Evolutionary conservation across 2,888 invertebrate species (phyloP), one percentile per base, ranked within the genome.

Genomic region (Megalurothrips usitatus): DNA sequence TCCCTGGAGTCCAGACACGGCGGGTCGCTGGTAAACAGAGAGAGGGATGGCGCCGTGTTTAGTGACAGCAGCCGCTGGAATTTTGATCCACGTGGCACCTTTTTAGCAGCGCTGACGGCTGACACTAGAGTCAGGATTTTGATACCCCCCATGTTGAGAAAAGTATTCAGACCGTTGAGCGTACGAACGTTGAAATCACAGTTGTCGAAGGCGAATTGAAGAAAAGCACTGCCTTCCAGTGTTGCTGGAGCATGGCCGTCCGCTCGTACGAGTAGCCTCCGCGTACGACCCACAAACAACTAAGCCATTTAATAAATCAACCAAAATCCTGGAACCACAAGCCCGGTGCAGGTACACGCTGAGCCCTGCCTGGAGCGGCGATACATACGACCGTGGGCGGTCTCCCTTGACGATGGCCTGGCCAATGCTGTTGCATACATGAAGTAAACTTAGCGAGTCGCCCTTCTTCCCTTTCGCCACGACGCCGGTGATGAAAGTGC

Each of bases 341-440:
- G n/a, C 63, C 48, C 79, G n/a, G 75, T 81, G 81, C 34, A 82
- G 28, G 47, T 80, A 80, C 19, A 34, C 79, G 23, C 78, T 26
- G 12, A 81, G 79, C 14, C 81, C 79, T 26, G 79, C 28, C 48
- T 49, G 68, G 17, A 82, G n/a, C 23, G 79, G 79, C 19, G 81
- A 82, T 10, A 79, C 48, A 43, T 82, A 82, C n/a, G 82, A 82
- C 28, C 81, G 58, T 48, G 82, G 81, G 78, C 82, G 68, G 1
- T 23, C 26, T n/a, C 23, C 68, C 9, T n/a, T 4, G 26, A 68
- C 11, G 11, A 68, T 68, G 8, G n/a, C 68, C 11, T 23, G 68
- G 23, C 68, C 68, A 2, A 68, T 23, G 0, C 9, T 23, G 68
- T 68, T 68, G 68, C 68, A 68, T 6, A 9, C 23, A 0, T 23